Conservation (phyloP, 2,113 vertebrate genomes). For the Camelus dromedarius region DNA sequence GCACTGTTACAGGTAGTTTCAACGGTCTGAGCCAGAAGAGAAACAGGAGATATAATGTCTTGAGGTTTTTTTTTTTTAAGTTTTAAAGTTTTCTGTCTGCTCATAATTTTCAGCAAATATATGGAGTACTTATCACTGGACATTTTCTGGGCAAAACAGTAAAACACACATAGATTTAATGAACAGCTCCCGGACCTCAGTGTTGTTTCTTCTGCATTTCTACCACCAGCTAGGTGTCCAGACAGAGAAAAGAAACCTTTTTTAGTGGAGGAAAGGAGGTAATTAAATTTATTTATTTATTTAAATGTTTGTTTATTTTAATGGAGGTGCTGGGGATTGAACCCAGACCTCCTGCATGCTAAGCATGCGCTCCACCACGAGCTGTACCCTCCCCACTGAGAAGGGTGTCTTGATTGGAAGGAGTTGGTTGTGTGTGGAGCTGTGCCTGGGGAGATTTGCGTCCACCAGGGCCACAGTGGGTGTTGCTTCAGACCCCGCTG, state of each 20-base stretch:
- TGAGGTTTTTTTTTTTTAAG: background rate
- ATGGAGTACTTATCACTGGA: background rate
- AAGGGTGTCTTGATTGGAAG: background rate
- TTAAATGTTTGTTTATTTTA: too few species aligned
- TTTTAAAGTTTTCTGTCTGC: background rate
- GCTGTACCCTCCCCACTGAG: too few species aligned
- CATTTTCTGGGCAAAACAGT: background rate
- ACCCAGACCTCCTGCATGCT: too few species aligned
- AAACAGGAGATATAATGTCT: background rate
- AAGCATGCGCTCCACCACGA: too few species aligned
- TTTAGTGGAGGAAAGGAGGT: too few species aligned
- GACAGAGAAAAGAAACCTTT: background rate
- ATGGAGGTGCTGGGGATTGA: too few species aligned
- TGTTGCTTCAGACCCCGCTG: background rate
- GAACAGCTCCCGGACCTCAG: background rate
- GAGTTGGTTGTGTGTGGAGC: background rate
- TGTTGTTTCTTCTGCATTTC: background rate
- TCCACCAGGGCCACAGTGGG: background rate
- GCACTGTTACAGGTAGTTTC: rapidly evolving
- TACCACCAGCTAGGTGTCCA: background rate
- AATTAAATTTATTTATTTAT: too few species aligned
- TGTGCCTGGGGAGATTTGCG: background rate
- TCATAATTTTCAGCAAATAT: background rate
- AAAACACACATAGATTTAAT: background rate
- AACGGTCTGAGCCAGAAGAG: background rate